Evolutionary conservation across 2,113 vertebrate genomes (phyloP), one percentile per base, ranked within the genome.

Genomic region (Oreotrochilus melanogaster): DNA sequence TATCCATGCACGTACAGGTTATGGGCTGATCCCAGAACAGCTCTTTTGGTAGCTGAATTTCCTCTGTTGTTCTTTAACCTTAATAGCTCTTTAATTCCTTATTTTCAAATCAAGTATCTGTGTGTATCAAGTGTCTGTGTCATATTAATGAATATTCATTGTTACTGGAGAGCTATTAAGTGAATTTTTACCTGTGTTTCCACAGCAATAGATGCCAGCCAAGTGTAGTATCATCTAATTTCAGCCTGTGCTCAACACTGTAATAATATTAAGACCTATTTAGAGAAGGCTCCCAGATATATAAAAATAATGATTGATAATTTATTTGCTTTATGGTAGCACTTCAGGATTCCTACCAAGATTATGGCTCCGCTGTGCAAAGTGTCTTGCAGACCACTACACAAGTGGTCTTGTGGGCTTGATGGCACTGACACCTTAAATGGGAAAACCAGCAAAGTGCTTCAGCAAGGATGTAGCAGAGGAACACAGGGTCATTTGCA

Each of bases 51-150:
- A 75, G 65, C 1, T 87, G 56, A 45, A 86, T 95, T 92, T 91
- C 73, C 89, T 96, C 67, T 92, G 69, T 71, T 95, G 73, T 76
- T 92, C 86, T 95, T 89, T 84, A 97, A 71, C 69, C 39, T 84
- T 86, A 92, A 93, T 53, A 92, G 86, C 61, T 92, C 88, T 89
- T 97, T 91, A 94, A 96, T 93, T 42, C 75, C 80, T 91, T 96
- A 87, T 87, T 96, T 96, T 87, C 80, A 78, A 95, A 84, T 84
- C 89, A 61, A 92, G 15, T 81, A 28, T 69, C 10, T 37, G 35
- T 37, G 35, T 37, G 35, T 37, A 37, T 37, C 35, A 37, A 37
- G 86, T 18, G 4, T 87, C 61, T 95, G 61, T 78, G 83, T 75
- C 80, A 61, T 42, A 57, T 65, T 92, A 94, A 95, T 93, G 73